Evolutionary conservation across 2,797 vertebrate genomes (phyloP).

Genomic region (Alcedo quadribrachys): DNA sequence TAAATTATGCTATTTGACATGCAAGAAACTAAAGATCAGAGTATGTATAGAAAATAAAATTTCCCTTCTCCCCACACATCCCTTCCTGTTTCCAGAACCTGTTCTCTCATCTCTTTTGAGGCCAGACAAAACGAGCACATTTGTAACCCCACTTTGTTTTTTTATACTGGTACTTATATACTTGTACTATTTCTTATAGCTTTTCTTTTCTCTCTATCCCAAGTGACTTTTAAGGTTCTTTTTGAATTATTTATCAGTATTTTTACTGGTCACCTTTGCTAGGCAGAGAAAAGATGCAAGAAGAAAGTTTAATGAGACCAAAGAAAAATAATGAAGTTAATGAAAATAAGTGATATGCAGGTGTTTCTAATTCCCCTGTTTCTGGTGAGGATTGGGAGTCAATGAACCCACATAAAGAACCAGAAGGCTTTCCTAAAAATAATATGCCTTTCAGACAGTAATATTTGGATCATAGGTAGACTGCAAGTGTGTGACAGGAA

Average conservation of each 20-base stretch:
- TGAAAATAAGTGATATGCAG: slow-evolving; percentile 42
- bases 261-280: slow-evolving; percentile 60
- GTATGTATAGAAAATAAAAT: too few relatives aligned
- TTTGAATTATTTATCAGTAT: slow-evolving; percentile 49
- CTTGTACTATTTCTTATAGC: neutral
- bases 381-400: neutral
- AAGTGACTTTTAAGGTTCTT: slow-evolving; percentile 14
- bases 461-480: neutral
- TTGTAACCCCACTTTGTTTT: slow-evolving; percentile 3
- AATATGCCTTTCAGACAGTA: neutral
- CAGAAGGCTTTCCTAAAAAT: neutral
- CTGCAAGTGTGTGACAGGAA: neutral
- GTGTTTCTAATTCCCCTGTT: neutral
- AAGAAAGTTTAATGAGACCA: slow-evolving; percentile 46
- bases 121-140: slow-evolving; percentile 35
- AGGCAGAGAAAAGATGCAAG: slow-evolving; percentile 54
- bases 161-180: neutral
- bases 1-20: neutral
- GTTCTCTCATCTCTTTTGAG: neutral
- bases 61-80: neutral
- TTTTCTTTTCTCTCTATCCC: slow-evolving; percentile 47
- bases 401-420: neutral
- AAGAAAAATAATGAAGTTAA: slow-evolving; percentile 43
- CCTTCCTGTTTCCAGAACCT: neutral
- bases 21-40: neutral